Percentiles rank a stretch among this genome's conserved stretches.
Conservation (phyloP, 2,797 vertebrate species). For the Mareca strepera region DNA sequence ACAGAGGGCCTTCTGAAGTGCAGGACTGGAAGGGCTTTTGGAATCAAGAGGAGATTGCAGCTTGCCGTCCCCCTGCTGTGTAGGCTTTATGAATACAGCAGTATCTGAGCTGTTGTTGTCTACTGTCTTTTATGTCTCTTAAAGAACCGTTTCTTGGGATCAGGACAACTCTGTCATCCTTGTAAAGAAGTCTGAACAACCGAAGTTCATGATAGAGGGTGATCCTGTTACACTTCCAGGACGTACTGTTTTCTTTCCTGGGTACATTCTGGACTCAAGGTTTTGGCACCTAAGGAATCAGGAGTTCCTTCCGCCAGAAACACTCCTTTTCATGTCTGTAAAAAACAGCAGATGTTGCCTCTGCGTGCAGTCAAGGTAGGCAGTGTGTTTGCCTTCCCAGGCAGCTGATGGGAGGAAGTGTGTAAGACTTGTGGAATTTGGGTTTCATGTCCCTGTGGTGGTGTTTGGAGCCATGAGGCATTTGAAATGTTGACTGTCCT, state of each 20-base stretch:
- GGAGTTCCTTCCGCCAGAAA: neutral
- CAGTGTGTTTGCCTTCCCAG: neutral
- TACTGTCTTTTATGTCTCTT: neutral
- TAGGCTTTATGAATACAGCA: neutral
- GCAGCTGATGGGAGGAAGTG: neutral
- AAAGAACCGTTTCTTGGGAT: neutral
- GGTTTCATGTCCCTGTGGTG: neutral
- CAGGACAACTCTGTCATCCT: neutral
- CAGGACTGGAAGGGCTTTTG: neutral
- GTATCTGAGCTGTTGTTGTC: neutral
- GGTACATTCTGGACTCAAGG: neutral
- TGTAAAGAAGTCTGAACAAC: neutral
- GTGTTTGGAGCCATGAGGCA: neutral
- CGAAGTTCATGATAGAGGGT: neutral
- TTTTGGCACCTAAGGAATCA: neutral
- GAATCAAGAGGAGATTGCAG: neutral
- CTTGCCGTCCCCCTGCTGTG: neutral
- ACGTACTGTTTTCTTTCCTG: neutral
- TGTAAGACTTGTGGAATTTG: neutral
- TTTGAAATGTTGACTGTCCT: neutral
- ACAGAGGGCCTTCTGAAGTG: neutral
- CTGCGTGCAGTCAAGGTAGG: neutral
- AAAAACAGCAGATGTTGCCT: slow-evolving; percentile 23
- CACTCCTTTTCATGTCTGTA: neutral
- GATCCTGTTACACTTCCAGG: neutral